phyloP scores from a whole-genome alignment of 2,888 invertebrate species.

The Drosophila nr. fundita region DNA sequence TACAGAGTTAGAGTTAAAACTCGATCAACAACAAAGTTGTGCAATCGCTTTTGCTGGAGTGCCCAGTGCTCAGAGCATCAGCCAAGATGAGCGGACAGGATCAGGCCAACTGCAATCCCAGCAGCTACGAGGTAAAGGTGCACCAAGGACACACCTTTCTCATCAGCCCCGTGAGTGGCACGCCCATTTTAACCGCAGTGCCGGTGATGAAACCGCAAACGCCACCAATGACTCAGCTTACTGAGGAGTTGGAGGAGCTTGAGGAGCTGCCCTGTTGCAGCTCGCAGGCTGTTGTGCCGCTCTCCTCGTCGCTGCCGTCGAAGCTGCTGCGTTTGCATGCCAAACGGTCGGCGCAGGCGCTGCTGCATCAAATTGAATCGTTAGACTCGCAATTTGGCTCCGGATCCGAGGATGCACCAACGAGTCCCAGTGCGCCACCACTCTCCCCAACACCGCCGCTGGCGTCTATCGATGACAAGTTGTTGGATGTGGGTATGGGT shows the following conservation, averaged over 20 bases:
- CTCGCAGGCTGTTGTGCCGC: slow-evolving; percentile 79
- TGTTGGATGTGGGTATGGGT: slow-evolving; percentile 82
- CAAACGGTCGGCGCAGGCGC: slow-evolving; percentile 78
- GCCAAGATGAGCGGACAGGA: slow-evolving; percentile 39
- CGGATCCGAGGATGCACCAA: slow-evolving; percentile 54
- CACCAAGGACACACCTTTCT: slow-evolving; percentile 78
- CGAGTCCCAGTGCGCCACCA: slow-evolving; percentile 64
- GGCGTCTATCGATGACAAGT: slow-evolving; percentile 65
- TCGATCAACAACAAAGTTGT: slow-evolving; percentile 2
- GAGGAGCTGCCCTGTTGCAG: slow-evolving; percentile 71
- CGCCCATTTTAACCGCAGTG: slow-evolving; percentile 68
- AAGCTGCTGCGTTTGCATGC: slow-evolving; percentile 82
- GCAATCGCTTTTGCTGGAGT: slow-evolving; percentile 66
- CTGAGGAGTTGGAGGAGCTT: slow-evolving; percentile 1
- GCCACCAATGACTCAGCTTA: slow-evolving; percentile 6
- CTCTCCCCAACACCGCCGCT: slow-evolving; percentile 62
- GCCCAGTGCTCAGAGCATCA: slow-evolving; percentile 72
- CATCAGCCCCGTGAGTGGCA: slow-evolving; percentile 68
- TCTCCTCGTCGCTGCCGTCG: slow-evolving; percentile 83
- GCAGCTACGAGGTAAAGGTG: slow-evolving; percentile 63
- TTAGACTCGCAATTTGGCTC: slow-evolving; percentile 81
- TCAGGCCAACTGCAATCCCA: slow-evolving; percentile 9
- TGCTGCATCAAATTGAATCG: slow-evolving; percentile 72
- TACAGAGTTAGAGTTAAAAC: neutral
- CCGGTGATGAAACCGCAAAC: slow-evolving; percentile 59